A percentile compares a stretch with the other conserved stretches of the same genome.
These are phyloP conservation scores for Rhinophrynus dorsalis DNA, from an alignment of 2,797 vertebrate species.

Conservation along the genomic window DNA sequence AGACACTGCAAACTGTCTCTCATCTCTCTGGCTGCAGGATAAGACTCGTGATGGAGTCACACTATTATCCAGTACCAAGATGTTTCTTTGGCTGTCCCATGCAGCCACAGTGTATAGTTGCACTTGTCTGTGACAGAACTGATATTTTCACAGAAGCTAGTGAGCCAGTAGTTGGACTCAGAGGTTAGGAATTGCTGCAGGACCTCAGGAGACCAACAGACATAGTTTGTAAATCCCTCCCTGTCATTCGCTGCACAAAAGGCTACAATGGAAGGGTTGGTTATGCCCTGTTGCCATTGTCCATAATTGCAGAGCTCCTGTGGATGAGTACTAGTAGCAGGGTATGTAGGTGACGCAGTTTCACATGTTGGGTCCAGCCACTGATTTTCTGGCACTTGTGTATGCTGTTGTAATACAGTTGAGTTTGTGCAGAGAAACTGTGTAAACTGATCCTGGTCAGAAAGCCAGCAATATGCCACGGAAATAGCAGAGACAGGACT, in stretches of 20 bases:
- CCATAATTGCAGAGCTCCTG: slow-evolving; percentile 22
- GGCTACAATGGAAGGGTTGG: neutral
- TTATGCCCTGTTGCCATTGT: neutral
- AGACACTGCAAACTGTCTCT: neutral
- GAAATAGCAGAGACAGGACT: neutral
- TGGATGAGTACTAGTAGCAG: neutral
- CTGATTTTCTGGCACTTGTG: slow-evolving; percentile 1
- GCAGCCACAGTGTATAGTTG: slow-evolving; percentile 10
- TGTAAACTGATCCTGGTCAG: slow-evolving; percentile 21
- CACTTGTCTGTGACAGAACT: neutral
- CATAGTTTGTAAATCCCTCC: neutral
- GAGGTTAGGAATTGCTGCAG: slow-evolving; percentile 12
- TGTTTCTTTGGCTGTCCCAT: neutral
- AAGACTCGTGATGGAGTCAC: neutral
- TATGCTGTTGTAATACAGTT: slow-evolving; percentile 5
- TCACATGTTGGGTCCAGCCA: slow-evolving; percentile 30
- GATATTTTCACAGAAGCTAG: neutral
- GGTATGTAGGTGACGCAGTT: neutral
- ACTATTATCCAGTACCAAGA: neutral
- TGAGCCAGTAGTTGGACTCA: no score
- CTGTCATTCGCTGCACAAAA: slow-evolving; percentile 21
- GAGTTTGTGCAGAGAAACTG: slow-evolving; percentile 23
- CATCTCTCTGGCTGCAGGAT: slow-evolving; percentile 24
- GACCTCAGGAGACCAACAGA: neutral
- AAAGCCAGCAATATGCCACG: slow-evolving; percentile 24